Base-by-base conservation (phyloP, 2,797 vertebrate genomes). In the Lutra lutra region DNA sequence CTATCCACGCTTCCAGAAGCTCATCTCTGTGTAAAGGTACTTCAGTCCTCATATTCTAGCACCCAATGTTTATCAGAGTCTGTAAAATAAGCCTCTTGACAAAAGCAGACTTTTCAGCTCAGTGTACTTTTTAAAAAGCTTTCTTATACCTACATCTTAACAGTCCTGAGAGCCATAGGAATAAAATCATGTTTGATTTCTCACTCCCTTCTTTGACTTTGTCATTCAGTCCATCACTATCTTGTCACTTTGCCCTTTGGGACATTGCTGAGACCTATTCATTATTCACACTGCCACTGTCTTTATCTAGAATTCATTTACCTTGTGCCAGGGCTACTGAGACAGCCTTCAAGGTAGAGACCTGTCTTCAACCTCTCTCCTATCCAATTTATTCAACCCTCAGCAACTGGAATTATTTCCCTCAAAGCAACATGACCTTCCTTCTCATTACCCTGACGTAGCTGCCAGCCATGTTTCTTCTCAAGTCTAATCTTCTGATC, bases 211-310 rank as follows among this genome's bases (percentile, higher is more conserved):
- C 46, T 95, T 87, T 88, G 80, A 85, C 87, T 85, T 80, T 94
- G 79, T 91, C 80, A 51, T 72, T 88, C 87, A 17, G 93, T 66
- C 66, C 56, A 92, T 97, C 92, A 93, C 48, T 64, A 25, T 60
- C 60, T 48, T 91, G 89, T 95, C 80, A 85, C 48, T 91, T 72
- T 93, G 89, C 87, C 91, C 89, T 97, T 60, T 38, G 66, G 84
- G 64, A 89, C 38, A n/a, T 60, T 86, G 11, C 72, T 29, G 84
- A 92, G 82, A 73, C 23, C 13, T 46, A 35, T 29, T 95, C 93
- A 90, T 96, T 92, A 96, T 88, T 98, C 89, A 89, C 70, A 88
- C 60, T 88, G 97, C 62, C 72, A 92, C 32, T 43, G 7, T 95
- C 87, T 95, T 95, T 94, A 58, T 35, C 89, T 92, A 51, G 48